phyloP scores from a whole-genome alignment of 2,113 vertebrate species.

The Calidris pygmaea region DNA sequence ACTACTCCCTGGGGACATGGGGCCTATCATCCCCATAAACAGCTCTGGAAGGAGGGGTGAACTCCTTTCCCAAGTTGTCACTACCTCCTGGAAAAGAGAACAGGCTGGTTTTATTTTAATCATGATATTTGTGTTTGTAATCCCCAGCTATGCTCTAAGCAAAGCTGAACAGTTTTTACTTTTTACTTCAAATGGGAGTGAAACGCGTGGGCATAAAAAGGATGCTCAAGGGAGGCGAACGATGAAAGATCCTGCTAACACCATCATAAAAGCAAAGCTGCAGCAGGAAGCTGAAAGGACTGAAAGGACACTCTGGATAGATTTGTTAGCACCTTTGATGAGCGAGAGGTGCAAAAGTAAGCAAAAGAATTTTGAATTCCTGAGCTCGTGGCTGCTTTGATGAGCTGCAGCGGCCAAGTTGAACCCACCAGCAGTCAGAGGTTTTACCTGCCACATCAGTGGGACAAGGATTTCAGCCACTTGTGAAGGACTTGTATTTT shows the following conservation, averaged over 20 bases:
- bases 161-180: background rate
- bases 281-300: background rate
- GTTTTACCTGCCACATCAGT: background rate
- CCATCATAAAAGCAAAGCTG: background rate
- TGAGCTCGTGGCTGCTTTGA: background rate
- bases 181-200: background rate
- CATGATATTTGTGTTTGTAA: background rate
- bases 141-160: background rate
- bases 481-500: background rate
- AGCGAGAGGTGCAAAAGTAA: background rate
- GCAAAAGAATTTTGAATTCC: background rate
- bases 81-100: background rate
- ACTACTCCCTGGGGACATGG: background rate
- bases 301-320: background rate
- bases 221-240: background rate
- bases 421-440: background rate
- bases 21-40: no score
- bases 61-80: background rate
- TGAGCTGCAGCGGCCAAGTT: background rate
- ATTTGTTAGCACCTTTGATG: background rate
- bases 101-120: background rate
- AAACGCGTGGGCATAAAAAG: background rate
- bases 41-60: background rate
- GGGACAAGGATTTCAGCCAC: background rate
- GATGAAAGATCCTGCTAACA: slow-evolving; percentile 10